These are phyloP conservation scores for Hypselothyrea guttata DNA, from an alignment of 2,888 invertebrate genomes.

Conservation along the genomic window DNA sequence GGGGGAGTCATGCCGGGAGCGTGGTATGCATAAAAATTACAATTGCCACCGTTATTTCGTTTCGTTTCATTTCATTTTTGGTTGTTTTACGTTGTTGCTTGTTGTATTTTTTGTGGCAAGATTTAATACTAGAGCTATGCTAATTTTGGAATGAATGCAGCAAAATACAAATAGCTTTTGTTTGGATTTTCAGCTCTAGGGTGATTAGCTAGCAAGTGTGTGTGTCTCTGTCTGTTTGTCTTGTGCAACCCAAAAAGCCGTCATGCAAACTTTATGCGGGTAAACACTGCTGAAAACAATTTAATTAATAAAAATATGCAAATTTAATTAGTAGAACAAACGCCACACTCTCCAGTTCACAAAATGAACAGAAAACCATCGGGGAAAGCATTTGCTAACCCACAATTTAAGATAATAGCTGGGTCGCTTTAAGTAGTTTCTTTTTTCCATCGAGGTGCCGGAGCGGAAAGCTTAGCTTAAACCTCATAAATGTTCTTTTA, in stretches of 20 bases:
- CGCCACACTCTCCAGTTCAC: slow-evolving; percentile 8
- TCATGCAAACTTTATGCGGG: slow-evolving; percentile 25
- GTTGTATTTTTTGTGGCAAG: neutral
- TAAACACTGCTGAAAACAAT: slow-evolving; percentile 63
- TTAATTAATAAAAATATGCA: slow-evolving; percentile 76
- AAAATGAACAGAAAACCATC: slow-evolving; percentile 8
- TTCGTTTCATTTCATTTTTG: slow-evolving; percentile 7
- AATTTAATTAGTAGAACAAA: slow-evolving; percentile 68
- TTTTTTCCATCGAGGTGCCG: neutral
- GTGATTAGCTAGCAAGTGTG: slow-evolving; percentile 32
- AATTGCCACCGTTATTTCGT: slow-evolving; percentile 24
- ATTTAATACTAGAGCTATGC: slow-evolving; percentile 36
- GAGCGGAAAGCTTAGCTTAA: slow-evolving; percentile 7
- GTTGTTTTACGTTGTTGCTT: no score
- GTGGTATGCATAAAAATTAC: slow-evolving; percentile 41
- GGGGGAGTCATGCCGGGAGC: slow-evolving; percentile 11
- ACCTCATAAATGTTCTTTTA: slow-evolving; percentile 57
- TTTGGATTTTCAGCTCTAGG: slow-evolving; percentile 21
- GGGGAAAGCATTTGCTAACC: slow-evolving; percentile 3
- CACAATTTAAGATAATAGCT: slow-evolving; percentile 15
- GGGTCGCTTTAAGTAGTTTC: slow-evolving; percentile 20
- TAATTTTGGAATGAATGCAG: slow-evolving; percentile 47
- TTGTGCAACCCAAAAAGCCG: slow-evolving; percentile 27
- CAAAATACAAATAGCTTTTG: slow-evolving; percentile 13
- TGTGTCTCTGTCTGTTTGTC: slow-evolving; percentile 7